Percentiles rank a stretch among this genome's conserved stretches.
Conservation (phyloP, 2,888 invertebrate genomes). For the Hydroisotoma schaefferi region DNA sequence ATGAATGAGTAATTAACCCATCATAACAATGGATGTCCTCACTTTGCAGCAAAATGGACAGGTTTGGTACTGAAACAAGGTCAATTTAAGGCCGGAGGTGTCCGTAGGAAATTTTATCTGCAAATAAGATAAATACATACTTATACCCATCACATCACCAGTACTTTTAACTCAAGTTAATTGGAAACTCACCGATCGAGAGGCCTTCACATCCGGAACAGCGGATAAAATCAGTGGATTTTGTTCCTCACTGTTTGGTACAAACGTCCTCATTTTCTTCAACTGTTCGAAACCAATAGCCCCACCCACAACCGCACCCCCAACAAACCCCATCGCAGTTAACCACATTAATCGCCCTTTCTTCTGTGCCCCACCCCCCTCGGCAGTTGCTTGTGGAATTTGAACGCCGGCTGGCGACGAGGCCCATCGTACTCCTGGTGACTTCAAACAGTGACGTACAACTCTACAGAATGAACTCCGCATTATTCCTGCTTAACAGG, state of each 20-base stretch:
- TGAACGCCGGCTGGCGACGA: constrained; percentile 1
- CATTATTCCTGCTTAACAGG: neutral
- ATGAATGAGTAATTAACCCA: neutral
- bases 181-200: constrained; percentile 55
- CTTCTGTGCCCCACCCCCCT: neutral
- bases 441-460: neutral
- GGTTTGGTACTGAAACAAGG: constrained; percentile 92
- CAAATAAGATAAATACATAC: constrained; percentile 51
- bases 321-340: constrained; percentile 53
- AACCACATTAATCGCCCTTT: constrained; percentile 49
- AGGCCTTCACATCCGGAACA: constrained; percentile 52
- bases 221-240: constrained; percentile 51
- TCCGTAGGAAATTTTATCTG: constrained; percentile 66
- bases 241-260: constrained; percentile 53
- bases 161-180: constrained; percentile 1
- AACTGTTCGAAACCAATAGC: constrained; percentile 55
- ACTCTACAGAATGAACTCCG: constrained; percentile 5
- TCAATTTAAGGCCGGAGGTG: constrained; percentile 68
- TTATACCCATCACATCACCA: no score
- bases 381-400: constrained; percentile 3
- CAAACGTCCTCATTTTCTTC: constrained; percentile 53
- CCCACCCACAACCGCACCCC: constrained; percentile 54
- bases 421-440: neutral
- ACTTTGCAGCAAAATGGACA: constrained; percentile 98
- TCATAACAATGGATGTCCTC: constrained; percentile 36